Base-by-base conservation (phyloP, 64 coral and sea anemone species). In the Montipora sp. region DNA sequence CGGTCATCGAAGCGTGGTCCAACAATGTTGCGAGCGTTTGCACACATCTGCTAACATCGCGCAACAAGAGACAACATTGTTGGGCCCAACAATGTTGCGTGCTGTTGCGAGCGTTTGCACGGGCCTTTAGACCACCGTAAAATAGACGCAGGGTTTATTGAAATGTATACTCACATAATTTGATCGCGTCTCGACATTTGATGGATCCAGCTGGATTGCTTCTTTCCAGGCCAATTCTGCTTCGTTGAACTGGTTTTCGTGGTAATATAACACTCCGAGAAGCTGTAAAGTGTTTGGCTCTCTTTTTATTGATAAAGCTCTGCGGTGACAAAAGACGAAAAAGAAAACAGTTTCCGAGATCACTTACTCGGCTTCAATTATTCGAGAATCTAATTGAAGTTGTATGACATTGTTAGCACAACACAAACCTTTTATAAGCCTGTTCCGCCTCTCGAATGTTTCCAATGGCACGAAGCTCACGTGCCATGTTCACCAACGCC, bases 211-310 rank as follows among this genome's bases (percentile, higher is more conserved):
- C 8, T 74, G 50, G 2, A 97, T 19, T 8, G 83, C 78, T 72
- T 97, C 88, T 73, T 83, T 83, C 95, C 95, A 97, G 2, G 95
- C 75, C 48, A 49, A 15, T 65, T 97, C 92, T 4, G 95, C 95
- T 5, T 98, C 95, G 43, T 61, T 51, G 9, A 98, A 9, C 8
- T 46, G 92, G 48, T 94, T 79, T 22, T 68, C 90, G 77, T 92
- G 87, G 72, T 94, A 98, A 89, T 98, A 98, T 36, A 98, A 53
- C 10, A 98, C 84, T 18, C 95, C 95, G n/a, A 98, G 78, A 77
- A 98, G 88, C 73, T 98, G 95, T 5, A 98, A 57, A 8, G 95
- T 98, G 55, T 19, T 89, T 61, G 69, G 83, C 14, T 98, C 95
- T 47, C 84, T 86, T 75, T 94, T 94, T 27, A 98, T 89, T 11